A percentile compares a stretch with the other conserved stretches of the same genome.
Evolutionary conservation across 1,140 invertebrate species (phyloP).

Genomic region (Agrypnia vestita): DNA sequence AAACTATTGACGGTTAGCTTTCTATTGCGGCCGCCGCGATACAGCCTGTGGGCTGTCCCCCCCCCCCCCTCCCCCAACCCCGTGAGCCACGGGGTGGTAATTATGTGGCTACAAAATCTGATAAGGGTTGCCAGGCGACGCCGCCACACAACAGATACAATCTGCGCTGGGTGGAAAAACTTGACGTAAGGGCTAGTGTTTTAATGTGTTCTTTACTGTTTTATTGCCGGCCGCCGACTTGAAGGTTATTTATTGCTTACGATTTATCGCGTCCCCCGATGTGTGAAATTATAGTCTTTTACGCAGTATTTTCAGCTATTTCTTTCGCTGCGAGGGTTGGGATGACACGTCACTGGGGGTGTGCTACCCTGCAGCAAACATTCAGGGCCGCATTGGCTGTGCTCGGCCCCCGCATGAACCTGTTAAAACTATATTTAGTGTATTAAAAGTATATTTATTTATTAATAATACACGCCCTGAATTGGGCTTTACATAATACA

Average conservation of each 20-base stretch:
- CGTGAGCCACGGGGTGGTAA: slow-evolving; percentile 32
- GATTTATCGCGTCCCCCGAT: background rate
- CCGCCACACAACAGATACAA: slow-evolving; percentile 45
- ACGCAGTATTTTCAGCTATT: background rate
- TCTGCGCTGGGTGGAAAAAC: slow-evolving; percentile 8
- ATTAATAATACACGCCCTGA: too few species aligned
- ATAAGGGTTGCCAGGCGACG: slow-evolving; percentile 45
- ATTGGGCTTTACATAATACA: too few species aligned
- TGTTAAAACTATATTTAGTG: too few species aligned
- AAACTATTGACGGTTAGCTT: background rate
- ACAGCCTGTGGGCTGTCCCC: background rate
- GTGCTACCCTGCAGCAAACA: too few species aligned
- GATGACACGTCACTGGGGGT: too few species aligned
- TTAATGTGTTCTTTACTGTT: slow-evolving; percentile 34
- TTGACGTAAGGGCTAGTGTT: slow-evolving; percentile 25
- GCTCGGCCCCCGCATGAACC: too few species aligned
- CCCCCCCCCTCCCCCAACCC: too few species aligned
- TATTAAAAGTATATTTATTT: too few species aligned
- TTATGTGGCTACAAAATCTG: slow-evolving; percentile 45
- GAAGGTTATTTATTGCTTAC: slow-evolving; percentile 5
- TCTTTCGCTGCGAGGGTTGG: too few species aligned
- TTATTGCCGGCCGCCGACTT: background rate
- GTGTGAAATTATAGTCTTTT: slow-evolving; percentile 1
- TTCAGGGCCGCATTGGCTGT: too few species aligned
- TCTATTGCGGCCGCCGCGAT: background rate